A percentile compares a stretch with the other conserved stretches of the same genome.
phyloP scores from a whole-genome alignment of 2,888 invertebrate genomes.

The Sarcophaga variegata region DNA sequence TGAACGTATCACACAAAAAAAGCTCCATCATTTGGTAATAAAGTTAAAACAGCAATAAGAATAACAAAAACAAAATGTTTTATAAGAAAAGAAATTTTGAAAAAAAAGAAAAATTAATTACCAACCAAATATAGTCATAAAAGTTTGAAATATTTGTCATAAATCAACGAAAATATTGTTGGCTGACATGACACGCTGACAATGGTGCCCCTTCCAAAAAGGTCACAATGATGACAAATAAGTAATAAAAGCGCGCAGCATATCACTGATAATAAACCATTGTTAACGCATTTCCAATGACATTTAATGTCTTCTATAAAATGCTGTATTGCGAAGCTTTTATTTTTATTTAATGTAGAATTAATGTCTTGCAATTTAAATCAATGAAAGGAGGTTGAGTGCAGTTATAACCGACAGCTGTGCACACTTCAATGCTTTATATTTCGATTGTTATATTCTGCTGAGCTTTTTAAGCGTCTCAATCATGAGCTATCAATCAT shows the following conservation, averaged over 20 bases:
- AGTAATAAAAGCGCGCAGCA: background rate
- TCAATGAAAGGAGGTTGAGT: no score
- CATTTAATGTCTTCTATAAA: no score
- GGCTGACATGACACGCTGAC: background rate
- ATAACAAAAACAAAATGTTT: conserved; percentile 14
- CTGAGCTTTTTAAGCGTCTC: no score
- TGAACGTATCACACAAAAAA: conserved; percentile 2
- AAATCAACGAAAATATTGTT: conserved; percentile 20
- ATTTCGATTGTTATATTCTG: no score
- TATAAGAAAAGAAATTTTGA: conserved; percentile 12
- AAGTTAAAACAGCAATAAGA: background rate
- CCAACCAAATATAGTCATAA: conserved; percentile 29
- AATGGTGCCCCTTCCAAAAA: background rate
- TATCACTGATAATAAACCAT: background rate
- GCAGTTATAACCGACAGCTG: no score
- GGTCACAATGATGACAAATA: background rate
- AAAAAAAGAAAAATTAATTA: conserved; percentile 26
- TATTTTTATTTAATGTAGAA: no score
- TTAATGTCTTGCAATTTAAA: no score
- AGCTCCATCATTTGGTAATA: background rate
- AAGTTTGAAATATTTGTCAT: conserved; percentile 39
- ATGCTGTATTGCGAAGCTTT: no score
- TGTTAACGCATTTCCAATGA: background rate
- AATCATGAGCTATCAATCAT: no score
- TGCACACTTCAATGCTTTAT: no score